Base-by-base conservation (phyloP, 1,140 invertebrate species). In the Rhynchophorus ferrugineus region DNA sequence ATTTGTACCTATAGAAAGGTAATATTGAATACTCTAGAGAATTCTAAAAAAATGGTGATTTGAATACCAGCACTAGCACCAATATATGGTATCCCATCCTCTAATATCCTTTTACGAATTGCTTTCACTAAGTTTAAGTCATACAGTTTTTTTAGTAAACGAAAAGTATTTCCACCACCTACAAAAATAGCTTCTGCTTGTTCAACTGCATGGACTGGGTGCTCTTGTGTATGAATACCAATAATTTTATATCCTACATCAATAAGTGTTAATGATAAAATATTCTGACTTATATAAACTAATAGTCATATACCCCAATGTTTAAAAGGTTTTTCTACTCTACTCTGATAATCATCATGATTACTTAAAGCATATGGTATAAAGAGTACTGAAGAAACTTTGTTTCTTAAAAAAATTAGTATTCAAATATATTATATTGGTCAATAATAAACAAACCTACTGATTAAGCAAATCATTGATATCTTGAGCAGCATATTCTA, bases 131-230 rank as follows among this genome's bases (percentile, higher is more conserved):
- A 63, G 43, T 84, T 68, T 16, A 80, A 69, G 37, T 86, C 80
- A 70, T 89, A 86, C 2, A 89, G 68, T 16, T 72, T 73, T 65
- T 84, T 85, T 5, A 90, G 67, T 22, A 90, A 70, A 20, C 80
- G 71, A 67, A 90, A 90, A 8, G 85, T 88, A 66, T 90, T 90
- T 39, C 87, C 87, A 48, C 87, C 87, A n/a, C 86, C 86, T 51
- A 89, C 72, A 69, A 85, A 89, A 50, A 89, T 80, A 24, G 81
- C 81, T 72, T 87, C 68, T 1, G 83, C 80, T 11, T 73, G 66
- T 41, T 75, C 70, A 1, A 88, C 68, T 14, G 82, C 81, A 46
- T 71, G 61, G 2, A 68, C 56, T 16, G 78, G 75, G 63, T 84
- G 68, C 11, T 66, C 36, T 29, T 69, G 72, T 36, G 75, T 72